Base-by-base conservation (phyloP, 2,888 invertebrate genomes). In the Drosophila subsilvestris region DNA sequence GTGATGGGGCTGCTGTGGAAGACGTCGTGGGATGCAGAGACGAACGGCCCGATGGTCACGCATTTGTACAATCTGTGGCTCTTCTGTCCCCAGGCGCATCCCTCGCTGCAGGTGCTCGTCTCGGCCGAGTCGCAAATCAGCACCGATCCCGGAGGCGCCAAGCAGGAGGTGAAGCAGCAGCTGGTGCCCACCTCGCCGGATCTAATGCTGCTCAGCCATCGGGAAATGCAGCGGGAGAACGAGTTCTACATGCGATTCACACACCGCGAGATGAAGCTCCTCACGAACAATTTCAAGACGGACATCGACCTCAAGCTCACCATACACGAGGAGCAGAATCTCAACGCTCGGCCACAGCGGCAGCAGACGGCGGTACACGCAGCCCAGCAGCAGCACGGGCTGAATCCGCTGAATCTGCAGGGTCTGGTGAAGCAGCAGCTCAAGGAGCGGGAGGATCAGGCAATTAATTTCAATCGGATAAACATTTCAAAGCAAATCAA, bases 11-110 rank as follows among this genome's bases (percentile, higher is more conserved):
- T 66, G 61, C 49, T 66, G 43, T 61, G 66, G 47, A 61, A 54
- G n/a, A 61, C 61, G 0, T 66, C 66, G 5, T 66, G 66, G 66
- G 66, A 61, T n/a, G 6, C 32, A 5, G 1, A n/a, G 37, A 14
- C 22, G 12, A 18, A 10, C 12, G 27, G 49, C 1, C 60, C 66
- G 0, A 17, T 22, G 17, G 54, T 66, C 1, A 44, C 66, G 12
- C 51, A 66, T 7, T 14, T 66, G n/a, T 66, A 66, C 12, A 44
- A 49, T 10, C 32, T 66, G 2, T 66, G 66, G 66, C 43, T 66
- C n/a, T 43, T 50, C 14, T 66, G 66, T 12, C 54, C 66, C 2
- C 66, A 66, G 54, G 66, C 54, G 2, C 42, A 32, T n/a, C 12
- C 42, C 1, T 12, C 66, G 0, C 12, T 66, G 27, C 8, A 17